phyloP scores from a whole-genome alignment of 2,888 invertebrate species.

The Lymantria monacha region DNA sequence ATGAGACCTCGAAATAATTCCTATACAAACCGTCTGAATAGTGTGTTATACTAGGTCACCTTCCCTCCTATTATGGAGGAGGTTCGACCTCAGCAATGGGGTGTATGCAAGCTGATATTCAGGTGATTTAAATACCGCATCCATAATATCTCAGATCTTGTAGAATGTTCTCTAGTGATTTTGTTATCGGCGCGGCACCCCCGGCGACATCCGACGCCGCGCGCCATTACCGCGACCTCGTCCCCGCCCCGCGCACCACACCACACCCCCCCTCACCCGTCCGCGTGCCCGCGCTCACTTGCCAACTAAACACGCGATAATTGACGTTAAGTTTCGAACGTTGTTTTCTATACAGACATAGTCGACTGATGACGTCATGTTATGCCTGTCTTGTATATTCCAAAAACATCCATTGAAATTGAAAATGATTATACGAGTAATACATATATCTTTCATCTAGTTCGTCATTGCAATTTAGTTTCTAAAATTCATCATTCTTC shows the following conservation, averaged over 20 bases:
- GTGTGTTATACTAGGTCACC: no score
- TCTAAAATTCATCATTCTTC: no score
- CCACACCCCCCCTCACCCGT: constrained; percentile 22
- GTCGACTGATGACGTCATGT: constrained; percentile 20
- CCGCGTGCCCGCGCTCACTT: constrained; percentile 23
- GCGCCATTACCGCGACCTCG: constrained; percentile 66
- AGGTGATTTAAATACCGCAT: constrained; percentile 29
- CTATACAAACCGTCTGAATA: no score
- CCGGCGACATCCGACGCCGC: constrained; percentile 78
- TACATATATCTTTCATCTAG: no score
- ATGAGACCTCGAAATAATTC: no score
- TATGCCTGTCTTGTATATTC: not conserved
- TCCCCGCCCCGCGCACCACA: constrained; percentile 32
- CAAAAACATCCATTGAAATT: no score
- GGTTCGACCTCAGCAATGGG: no score
- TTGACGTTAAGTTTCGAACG: constrained; percentile 32
- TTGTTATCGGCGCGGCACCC: constrained; percentile 77
- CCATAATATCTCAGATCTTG: constrained; percentile 34
- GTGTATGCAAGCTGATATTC: no score
- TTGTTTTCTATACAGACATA: constrained; percentile 7
- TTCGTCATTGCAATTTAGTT: no score
- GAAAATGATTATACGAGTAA: not conserved
- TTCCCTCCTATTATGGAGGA: no score
- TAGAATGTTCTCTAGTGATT: constrained; percentile 74
- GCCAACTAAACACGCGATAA: constrained; percentile 38